Evolutionary conservation across 2,888 invertebrate species (phyloP).

Genomic region (Calliopum simillimum): DNA sequence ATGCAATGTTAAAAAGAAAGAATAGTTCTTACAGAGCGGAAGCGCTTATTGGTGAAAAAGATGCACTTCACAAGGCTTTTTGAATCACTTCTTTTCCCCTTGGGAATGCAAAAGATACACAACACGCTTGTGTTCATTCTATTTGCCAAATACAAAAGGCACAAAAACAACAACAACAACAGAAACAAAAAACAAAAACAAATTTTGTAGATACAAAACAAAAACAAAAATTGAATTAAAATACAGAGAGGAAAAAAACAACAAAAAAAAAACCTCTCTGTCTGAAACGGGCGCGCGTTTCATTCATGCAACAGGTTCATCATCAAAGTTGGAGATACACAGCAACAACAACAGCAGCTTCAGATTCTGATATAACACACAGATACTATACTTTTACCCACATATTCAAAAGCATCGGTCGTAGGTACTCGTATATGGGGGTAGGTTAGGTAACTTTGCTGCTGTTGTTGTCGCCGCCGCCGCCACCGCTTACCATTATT

Average conservation of each 20-base stretch:
- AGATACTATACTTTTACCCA: not conserved
- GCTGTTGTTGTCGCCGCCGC: no score
- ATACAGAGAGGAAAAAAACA: constrained; percentile 3
- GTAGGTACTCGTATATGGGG: no score
- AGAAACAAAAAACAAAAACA: not conserved
- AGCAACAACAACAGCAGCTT: not conserved
- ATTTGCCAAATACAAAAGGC: constrained; percentile 8
- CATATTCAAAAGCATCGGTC: not conserved
- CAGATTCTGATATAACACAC: not conserved
- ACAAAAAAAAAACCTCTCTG: not conserved
- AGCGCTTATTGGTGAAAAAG: no score
- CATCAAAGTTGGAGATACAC: not conserved
- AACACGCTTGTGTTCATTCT: not conserved
- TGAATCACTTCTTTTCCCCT: no score
- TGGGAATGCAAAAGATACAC: no score
- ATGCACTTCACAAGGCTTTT: no score
- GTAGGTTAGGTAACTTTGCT: no score
- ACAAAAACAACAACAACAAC: constrained; percentile 14
- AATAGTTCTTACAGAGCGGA: no score
- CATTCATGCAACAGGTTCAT: no score
- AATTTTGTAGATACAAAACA: not conserved
- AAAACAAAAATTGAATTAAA: constrained; percentile 8
- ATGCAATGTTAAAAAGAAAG: no score
- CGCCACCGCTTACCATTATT: no score
- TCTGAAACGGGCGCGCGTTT: not conserved